phyloP scores from a whole-genome alignment of 2,797 vertebrate genomes.

The Artibeus jamaicensis region DNA sequence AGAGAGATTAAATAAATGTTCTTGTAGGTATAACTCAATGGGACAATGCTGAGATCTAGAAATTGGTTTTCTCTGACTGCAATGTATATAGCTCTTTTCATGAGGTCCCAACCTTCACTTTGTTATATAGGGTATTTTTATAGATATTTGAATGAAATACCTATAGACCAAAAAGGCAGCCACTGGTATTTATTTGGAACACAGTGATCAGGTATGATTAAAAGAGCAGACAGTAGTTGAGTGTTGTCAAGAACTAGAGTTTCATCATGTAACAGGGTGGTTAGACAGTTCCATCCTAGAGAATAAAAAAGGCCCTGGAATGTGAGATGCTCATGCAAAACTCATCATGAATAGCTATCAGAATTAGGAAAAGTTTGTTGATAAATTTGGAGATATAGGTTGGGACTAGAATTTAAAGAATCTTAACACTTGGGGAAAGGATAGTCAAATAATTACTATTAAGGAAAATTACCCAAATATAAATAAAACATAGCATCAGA shows the following conservation, averaged over 20 bases:
- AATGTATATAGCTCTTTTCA: neutral
- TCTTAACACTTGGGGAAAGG: neutral
- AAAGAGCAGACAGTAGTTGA: neutral
- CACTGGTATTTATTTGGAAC: neutral
- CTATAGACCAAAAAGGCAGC: neutral
- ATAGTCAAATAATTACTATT: neutral
- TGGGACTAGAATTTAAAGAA: neutral
- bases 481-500: neutral
- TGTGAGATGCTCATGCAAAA: neutral
- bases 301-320: neutral
- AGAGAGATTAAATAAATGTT: neutral
- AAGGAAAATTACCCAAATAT: neutral
- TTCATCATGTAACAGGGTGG: neutral
- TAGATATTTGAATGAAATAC: neutral
- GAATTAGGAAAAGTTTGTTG: neutral
- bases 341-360: neutral
- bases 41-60: neutral
- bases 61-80: neutral
- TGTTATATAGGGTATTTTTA: neutral
- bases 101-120: neutral
- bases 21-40: neutral
- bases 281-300: neutral
- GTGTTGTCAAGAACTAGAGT: neutral
- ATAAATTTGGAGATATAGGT: neutral
- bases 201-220: neutral